Conservation (phyloP, 2,888 invertebrate species). For the Ceramica pisi region DNA sequence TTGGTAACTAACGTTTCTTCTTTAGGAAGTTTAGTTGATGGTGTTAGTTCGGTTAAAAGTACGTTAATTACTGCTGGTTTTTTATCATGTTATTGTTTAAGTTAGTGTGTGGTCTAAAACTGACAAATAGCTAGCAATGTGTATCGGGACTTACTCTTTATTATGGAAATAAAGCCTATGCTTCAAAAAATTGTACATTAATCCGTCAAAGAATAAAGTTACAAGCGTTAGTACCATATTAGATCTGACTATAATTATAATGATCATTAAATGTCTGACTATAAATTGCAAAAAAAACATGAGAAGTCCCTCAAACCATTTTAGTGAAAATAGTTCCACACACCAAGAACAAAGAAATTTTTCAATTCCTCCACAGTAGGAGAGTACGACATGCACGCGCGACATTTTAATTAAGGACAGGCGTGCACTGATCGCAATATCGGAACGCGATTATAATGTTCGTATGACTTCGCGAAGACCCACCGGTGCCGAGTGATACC, state of each 20-base stretch:
- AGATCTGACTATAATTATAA: background rate
- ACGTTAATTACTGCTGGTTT: conserved; percentile 29
- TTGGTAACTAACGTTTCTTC: conserved; percentile 39
- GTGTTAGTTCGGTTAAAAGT: conserved; percentile 9
- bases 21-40: conserved; percentile 9
- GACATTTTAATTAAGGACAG: conserved; percentile 87
- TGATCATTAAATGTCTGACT: too few relatives aligned
- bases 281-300: too few relatives aligned
- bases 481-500: conserved; percentile 83
- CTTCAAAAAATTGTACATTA: background rate
- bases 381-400: conserved; percentile 36
- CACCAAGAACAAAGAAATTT: background rate
- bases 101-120: conserved; percentile 20
- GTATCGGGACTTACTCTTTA: background rate
- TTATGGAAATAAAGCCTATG: background rate
- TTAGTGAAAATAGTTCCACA: background rate
- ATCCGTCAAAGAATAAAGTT: background rate
- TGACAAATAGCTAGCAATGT: conserved; percentile 10
- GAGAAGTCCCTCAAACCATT: background rate
- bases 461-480: conserved; percentile 90
- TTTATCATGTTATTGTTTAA: conserved; percentile 1
- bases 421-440: conserved; percentile 89
- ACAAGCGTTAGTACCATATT: background rate
- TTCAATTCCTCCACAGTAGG: background rate
- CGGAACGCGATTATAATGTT: conserved; percentile 90